Percentiles rank a stretch among this genome's conserved stretches.
phyloP scores from a whole-genome alignment of 2,113 vertebrate genomes.

The Cephalopholis sonnerati region DNA sequence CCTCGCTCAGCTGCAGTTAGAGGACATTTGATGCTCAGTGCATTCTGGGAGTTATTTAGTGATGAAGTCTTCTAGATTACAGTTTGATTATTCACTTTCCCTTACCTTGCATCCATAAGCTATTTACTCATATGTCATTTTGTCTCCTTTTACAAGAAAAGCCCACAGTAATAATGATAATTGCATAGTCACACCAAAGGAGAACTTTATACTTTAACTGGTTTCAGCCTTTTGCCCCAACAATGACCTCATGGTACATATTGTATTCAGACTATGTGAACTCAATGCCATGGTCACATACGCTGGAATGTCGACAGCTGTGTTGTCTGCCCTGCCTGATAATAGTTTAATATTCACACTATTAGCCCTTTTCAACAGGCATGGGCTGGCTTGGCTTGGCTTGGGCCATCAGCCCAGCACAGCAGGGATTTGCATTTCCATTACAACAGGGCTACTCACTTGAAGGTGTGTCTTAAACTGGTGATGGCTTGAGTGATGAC shows the following conservation, averaged over 20 bases:
- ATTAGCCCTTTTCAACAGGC: no score
- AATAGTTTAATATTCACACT: background rate
- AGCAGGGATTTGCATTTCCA: no score
- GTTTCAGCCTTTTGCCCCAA: background rate
- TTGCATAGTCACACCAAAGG: slow-evolving; percentile 1
- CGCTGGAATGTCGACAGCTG: slow-evolving; percentile 2
- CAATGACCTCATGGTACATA: background rate
- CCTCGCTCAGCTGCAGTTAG: slow-evolving; percentile 23
- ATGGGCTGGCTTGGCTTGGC: no score
- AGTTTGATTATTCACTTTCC: slow-evolving; percentile 12
- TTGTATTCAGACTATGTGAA: slow-evolving; percentile 15
- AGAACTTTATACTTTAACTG: background rate
- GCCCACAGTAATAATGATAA: background rate
- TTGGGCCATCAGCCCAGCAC: no score
- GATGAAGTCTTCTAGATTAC: background rate
- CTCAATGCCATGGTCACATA: background rate
- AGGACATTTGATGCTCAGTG: background rate
- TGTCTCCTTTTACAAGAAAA: background rate
- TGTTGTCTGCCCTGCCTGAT: background rate
- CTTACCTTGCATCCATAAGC: background rate
- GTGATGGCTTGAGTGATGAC: no score
- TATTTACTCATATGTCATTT: background rate
- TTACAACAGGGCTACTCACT: no score
- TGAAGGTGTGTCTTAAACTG: no score
- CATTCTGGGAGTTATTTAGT: slow-evolving; percentile 10